Base-by-base conservation (phyloP, 2,797 vertebrate genomes). In the Malurus leucopterus region DNA sequence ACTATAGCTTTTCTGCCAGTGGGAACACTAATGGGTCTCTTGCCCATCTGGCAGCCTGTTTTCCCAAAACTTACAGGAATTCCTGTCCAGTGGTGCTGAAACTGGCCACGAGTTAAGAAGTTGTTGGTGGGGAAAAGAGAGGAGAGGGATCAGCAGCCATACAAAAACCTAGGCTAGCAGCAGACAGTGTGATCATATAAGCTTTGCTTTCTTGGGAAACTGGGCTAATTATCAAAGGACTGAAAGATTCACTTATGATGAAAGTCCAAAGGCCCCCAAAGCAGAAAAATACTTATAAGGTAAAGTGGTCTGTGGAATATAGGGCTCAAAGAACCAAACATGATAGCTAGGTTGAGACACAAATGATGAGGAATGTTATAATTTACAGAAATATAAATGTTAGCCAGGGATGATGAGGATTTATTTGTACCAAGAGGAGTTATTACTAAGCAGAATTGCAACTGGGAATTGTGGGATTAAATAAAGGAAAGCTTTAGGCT, bases 361-460 rank as follows among this genome's bases (percentile, higher is more conserved):
- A 94, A 94, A 89, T 78, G 83, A 87, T 89, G 87, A 94, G 19
- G 34, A 94, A 95, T 92, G 89, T 63, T 80, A 46, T 85, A 89
- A 89, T 93, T 84, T 73, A 89, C 91, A 69, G 89, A 93, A 89
- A 91, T 93, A 91, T 90, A 91, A 91, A 91, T 89, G 91, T 86
- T 89, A 78, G 80, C 69, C 91, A 78, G 55, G 80, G 44, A 85
- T 75, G 61, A 93, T 91, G 73, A 89, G 76, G 87, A 95, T 93
- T 89, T 94, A 94, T 94, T 74, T 91, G 89, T 72, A 91, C 73
- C 87, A 93, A 77, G 89, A 90, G 84, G 51, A 91, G 49, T 54
- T 88, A 87, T 88, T 90, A 84, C 68, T 58, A 91, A 85, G 68
- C 50, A 79, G 77, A 89, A 88, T 29, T 82, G 69, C 88, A 89